phyloP scores from a whole-genome alignment of 2,113 vertebrate genomes.

The Anguilla japonica region DNA sequence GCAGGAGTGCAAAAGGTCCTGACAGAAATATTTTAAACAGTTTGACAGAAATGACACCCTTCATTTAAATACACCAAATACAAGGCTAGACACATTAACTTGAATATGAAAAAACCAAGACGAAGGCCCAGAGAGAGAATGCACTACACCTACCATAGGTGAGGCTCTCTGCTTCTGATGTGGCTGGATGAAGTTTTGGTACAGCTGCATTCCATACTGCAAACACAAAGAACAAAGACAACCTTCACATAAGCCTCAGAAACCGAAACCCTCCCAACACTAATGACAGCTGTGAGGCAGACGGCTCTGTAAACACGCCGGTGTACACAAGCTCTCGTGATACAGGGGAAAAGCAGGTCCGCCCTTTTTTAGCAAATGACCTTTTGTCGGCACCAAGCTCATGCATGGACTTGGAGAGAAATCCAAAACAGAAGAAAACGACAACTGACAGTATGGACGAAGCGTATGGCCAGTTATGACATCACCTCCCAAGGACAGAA shows the following conservation, averaged over 20 bases:
- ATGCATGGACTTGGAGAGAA: neutral
- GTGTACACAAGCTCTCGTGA: neutral
- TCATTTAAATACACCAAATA: neutral
- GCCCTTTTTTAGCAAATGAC: neutral
- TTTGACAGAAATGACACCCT: neutral
- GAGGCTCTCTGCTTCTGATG: conserved; percentile 86
- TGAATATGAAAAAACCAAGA: neutral
- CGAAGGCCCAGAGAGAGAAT: neutral
- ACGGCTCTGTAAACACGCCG: neutral
- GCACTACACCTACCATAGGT: conserved; percentile 80
- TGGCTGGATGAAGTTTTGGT: conserved; percentile 93
- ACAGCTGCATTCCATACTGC: conserved; percentile 93
- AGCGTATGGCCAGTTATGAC: neutral
- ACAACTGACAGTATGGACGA: neutral
- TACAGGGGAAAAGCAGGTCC: neutral
- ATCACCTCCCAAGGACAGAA: too few species aligned
- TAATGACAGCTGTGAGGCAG: neutral
- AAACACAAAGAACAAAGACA: conserved; percentile 53
- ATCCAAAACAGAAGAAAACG: neutral
- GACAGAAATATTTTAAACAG: neutral
- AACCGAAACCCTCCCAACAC: neutral
- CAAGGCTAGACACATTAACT: too few species aligned
- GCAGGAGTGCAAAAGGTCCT: neutral
- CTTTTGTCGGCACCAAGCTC: too few species aligned
- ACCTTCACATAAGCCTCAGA: neutral